Evolutionary conservation across 2,888 invertebrate genomes (phyloP).

Genomic region (Spilosoma lubricipeda): DNA sequence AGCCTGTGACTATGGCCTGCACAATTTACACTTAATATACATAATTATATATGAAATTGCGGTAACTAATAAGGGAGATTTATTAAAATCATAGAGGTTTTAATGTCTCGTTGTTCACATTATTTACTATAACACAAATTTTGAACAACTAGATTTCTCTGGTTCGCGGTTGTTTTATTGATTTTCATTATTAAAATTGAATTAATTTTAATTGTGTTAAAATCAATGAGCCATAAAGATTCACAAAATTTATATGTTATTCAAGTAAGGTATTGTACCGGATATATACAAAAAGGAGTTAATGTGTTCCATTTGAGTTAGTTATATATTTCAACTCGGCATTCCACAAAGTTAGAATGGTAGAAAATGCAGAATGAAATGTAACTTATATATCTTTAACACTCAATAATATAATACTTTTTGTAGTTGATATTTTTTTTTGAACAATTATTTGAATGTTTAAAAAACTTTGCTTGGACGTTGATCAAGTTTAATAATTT

Average conservation of each 20-base stretch:
- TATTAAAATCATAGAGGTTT: not conserved
- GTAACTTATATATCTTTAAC: not conserved
- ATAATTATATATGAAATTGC: not conserved
- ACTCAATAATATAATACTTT: not conserved
- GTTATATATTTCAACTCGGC: not conserved
- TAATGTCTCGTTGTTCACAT: not conserved
- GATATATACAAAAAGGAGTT: not conserved
- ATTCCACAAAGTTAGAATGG: not conserved
- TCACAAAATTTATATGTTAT: not conserved
- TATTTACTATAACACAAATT: not conserved
- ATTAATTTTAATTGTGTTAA: too few relatives aligned
- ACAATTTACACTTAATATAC: too few relatives aligned
- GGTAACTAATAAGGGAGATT: not conserved
- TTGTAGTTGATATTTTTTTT: not conserved
- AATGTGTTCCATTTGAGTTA: not conserved
- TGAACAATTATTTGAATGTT: not conserved
- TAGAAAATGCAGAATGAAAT: not conserved
- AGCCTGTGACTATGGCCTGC: not conserved
- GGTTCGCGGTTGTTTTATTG: too few relatives aligned
- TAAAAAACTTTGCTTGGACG: too few relatives aligned
- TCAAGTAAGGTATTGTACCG: not conserved
- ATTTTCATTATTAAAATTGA: too few relatives aligned
- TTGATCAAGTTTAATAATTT: too few relatives aligned
- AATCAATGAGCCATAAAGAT: not conserved
- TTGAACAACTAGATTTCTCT: not conserved